Conservation (phyloP, 1,140 invertebrate genomes). For the Caenorhabditis remanei region DNA sequence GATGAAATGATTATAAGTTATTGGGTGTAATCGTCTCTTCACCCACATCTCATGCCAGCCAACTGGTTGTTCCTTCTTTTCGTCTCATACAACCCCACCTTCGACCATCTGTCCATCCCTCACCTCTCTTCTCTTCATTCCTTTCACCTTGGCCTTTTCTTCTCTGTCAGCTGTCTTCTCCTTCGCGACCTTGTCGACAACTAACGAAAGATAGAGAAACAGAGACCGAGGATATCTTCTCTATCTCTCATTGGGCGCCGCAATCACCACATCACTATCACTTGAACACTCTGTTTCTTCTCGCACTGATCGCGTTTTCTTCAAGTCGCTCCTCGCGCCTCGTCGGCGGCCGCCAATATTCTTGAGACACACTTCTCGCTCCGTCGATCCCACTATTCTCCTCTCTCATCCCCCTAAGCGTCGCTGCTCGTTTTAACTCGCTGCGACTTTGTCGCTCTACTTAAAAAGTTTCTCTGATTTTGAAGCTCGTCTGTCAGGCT, state of each 20-base stretch:
- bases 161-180: constrained; percentile 36
- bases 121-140: not conserved
- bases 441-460: not conserved
- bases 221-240: constrained; percentile 23
- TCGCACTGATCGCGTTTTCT: constrained; percentile 48
- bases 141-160: constrained; percentile 20
- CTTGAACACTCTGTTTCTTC: constrained; percentile 47
- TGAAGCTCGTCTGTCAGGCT: constrained; percentile 41
- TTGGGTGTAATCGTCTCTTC: constrained; percentile 44
- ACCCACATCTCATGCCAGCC: constrained; percentile 34
- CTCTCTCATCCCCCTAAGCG: not conserved
- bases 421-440: constrained; percentile 5
- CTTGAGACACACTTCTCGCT: constrained; percentile 44
- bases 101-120: not conserved
- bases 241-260: constrained; percentile 37
- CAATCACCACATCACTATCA: constrained; percentile 44
- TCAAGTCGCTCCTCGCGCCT: constrained; percentile 51
- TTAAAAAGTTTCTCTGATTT: not conserved
- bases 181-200: constrained; percentile 35
- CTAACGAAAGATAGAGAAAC: not conserved
- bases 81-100: constrained; percentile 10
- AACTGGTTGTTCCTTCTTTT: constrained; percentile 31
- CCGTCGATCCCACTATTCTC: not conserved
- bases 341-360: constrained; percentile 49
- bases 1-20: constrained; percentile 22